phyloP scores from a whole-genome alignment of 1,140 invertebrate species.

The Leptinotarsa defecta region DNA sequence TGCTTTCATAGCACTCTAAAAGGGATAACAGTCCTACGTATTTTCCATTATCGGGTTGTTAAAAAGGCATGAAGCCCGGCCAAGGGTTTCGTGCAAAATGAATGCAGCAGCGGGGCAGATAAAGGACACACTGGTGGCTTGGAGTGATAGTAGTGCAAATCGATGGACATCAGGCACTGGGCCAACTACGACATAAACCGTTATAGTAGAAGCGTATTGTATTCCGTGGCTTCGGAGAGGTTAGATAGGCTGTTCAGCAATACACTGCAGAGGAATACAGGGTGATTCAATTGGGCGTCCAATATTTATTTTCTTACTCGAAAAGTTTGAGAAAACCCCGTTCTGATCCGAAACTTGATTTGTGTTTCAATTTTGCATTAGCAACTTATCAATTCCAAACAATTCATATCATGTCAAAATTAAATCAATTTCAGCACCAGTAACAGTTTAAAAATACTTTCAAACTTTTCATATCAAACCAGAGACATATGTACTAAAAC shows the following conservation, averaged over 20 bases:
- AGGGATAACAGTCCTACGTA: neutral
- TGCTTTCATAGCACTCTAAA: neutral
- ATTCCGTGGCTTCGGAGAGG: neutral
- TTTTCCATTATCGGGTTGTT: neutral
- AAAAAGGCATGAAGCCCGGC: neutral
- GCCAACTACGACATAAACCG: slow-evolving; percentile 11
- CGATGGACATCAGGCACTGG: slow-evolving; percentile 11
- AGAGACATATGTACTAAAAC: too few species aligned
- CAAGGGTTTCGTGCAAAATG: neutral
- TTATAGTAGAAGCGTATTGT: neutral
- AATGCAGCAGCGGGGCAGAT: slow-evolving; percentile 10
- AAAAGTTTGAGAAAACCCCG: neutral
- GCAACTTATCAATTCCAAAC: too few species aligned
- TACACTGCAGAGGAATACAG: neutral
- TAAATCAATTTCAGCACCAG: too few species aligned
- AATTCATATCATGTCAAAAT: too few species aligned
- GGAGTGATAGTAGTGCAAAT: slow-evolving; percentile 12
- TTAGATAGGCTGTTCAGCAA: neutral
- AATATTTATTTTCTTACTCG: neutral
- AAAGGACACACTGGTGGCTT: neutral
- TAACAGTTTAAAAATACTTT: too few species aligned
- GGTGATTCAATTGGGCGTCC: neutral
- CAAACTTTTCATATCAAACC: too few species aligned
- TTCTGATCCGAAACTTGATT: neutral
- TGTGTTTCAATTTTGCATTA: too few species aligned